phyloP scores from a whole-genome alignment of 2,797 vertebrate genomes.

The Otolemur crassicaudatus region DNA sequence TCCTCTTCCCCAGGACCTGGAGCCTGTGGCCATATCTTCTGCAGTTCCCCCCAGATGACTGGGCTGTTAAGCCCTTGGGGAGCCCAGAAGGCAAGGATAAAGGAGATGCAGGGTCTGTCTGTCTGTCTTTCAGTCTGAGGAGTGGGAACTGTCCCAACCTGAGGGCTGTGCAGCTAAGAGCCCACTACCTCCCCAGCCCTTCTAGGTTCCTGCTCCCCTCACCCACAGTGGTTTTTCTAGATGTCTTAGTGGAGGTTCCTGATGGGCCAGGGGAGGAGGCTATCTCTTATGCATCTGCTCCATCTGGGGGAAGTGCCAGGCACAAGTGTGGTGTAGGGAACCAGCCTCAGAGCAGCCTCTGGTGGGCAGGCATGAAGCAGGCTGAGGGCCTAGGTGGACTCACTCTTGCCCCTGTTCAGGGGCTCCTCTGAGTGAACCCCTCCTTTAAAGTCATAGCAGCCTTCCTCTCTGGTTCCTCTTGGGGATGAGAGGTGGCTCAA shows the following conservation, averaged over 20 bases:
- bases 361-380: neutral
- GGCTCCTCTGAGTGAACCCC: neutral
- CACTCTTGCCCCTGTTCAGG: neutral
- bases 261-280: neutral
- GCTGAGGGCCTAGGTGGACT: neutral
- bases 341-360: neutral
- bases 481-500: neutral
- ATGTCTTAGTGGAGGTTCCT: neutral
- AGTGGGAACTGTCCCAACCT: conserved; percentile 33
- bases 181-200: neutral
- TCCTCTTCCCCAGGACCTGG: neutral
- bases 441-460: neutral
- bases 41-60: neutral
- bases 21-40: neutral
- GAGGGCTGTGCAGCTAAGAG: neutral
- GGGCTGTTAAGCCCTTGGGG: conserved; percentile 9
- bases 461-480: neutral
- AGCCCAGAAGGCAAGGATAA: neutral
- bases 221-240: neutral
- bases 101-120: conserved; percentile 27
- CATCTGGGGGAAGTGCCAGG: neutral
- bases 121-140: conserved; percentile 67
- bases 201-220: neutral
- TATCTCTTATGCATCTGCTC: neutral
- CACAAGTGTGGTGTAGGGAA: accelerated